phyloP scores from a whole-genome alignment of 1,140 invertebrate genomes.

The Drosophila varians region DNA sequence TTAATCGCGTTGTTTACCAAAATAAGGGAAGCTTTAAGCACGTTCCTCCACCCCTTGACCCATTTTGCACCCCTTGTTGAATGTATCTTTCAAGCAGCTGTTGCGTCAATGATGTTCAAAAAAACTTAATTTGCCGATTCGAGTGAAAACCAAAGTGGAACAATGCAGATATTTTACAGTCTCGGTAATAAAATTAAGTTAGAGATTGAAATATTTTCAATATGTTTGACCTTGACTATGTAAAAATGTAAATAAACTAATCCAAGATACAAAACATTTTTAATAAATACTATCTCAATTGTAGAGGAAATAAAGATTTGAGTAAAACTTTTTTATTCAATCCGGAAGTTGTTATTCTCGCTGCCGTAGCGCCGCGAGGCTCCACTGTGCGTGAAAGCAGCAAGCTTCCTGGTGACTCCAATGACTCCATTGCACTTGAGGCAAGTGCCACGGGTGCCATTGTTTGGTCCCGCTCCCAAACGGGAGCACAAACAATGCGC shows the following conservation, averaged over 20 bases:
- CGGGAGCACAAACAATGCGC: constrained; percentile 60
- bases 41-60: neutral
- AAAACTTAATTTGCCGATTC: constrained; percentile 54
- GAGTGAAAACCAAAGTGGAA: constrained; percentile 16
- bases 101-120: constrained; percentile 38
- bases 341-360: constrained; percentile 71
- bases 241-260: neutral
- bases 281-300: neutral
- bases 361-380: constrained; percentile 23
- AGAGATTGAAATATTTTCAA: neutral
- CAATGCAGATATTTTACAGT: constrained; percentile 1
- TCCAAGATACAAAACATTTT: neutral
- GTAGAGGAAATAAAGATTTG: neutral
- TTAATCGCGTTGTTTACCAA: constrained; percentile 39
- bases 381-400: constrained; percentile 44
- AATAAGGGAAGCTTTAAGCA: constrained; percentile 3
- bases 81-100: constrained; percentile 46
- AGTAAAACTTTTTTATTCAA: constrained; percentile 26
- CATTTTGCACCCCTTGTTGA: constrained; percentile 11
- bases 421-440: constrained; percentile 57
- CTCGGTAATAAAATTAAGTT: neutral
- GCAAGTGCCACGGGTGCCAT: constrained; percentile 57
- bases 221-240: neutral
- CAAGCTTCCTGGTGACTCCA: constrained; percentile 53
- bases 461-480: constrained; percentile 48